Conservation (phyloP, 92 coral and sea anemone species). For the Galaxea fascicularis region DNA sequence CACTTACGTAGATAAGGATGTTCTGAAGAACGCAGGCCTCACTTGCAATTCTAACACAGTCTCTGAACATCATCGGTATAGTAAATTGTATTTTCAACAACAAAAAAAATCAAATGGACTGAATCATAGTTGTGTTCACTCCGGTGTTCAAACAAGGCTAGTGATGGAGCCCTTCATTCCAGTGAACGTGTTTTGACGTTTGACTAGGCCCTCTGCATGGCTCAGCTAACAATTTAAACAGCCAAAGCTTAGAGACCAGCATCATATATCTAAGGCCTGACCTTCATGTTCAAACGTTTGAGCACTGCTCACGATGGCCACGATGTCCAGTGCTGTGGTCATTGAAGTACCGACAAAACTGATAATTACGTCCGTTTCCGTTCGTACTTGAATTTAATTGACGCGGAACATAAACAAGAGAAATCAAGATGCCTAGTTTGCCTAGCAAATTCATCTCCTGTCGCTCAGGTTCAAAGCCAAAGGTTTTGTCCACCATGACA, state of each 20-base stretch:
- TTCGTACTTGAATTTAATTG: background rate
- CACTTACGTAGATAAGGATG: background rate
- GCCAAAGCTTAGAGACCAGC: background rate
- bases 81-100: too few species aligned
- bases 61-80: too few species aligned
- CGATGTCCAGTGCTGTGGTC: background rate
- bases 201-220: background rate
- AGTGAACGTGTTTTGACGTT: background rate
- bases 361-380: slow-evolving; percentile 32
- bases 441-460: background rate
- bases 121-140: background rate
- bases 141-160: background rate
- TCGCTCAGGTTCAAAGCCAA: slow-evolving; percentile 27
- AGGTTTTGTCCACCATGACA: slow-evolving; percentile 32
- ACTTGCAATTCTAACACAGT: too few species aligned
- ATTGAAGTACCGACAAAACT: slow-evolving; percentile 1
- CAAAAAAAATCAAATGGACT: too few species aligned
- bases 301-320: background rate
- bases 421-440: background rate
- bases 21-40: too few species aligned
- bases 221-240: background rate
- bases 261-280: background rate
- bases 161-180: background rate
- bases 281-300: background rate
- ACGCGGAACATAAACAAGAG: background rate